Percentiles rank a stretch among this genome's conserved stretches.
These are phyloP conservation scores for Calidris pugnax DNA, from an alignment of 2,113 vertebrate genomes.

Conservation along the genomic window DNA sequence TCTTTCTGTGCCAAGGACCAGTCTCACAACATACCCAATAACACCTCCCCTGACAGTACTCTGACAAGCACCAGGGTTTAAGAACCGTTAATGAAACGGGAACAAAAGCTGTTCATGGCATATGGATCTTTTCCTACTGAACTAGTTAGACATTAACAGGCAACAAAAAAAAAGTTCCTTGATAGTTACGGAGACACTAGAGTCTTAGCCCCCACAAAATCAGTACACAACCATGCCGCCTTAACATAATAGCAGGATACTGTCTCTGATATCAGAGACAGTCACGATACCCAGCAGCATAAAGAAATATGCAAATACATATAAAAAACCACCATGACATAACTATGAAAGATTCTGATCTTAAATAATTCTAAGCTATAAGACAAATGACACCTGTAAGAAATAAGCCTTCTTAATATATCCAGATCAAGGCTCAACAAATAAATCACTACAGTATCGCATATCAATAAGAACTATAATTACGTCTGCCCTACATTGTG, in stretches of 20 bases:
- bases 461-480: background rate
- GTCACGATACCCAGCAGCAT: background rate
- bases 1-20: background rate
- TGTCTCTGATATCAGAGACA: background rate
- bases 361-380: background rate
- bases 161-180: background rate
- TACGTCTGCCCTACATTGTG: background rate
- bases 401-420: background rate
- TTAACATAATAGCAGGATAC: background rate
- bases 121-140: background rate
- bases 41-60: accelerated
- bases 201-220: background rate
- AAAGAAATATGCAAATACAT: background rate
- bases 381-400: background rate
- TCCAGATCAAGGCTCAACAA: background rate
- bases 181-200: background rate
- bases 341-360: background rate
- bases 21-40: background rate
- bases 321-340: background rate
- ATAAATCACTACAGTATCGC: background rate
- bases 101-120: background rate
- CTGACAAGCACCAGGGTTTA: background rate
- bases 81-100: background rate
- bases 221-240: background rate
- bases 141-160: background rate